Base-by-base conservation (phyloP, 1,140 invertebrate genomes). In the Apocrypta bakeri region DNA sequence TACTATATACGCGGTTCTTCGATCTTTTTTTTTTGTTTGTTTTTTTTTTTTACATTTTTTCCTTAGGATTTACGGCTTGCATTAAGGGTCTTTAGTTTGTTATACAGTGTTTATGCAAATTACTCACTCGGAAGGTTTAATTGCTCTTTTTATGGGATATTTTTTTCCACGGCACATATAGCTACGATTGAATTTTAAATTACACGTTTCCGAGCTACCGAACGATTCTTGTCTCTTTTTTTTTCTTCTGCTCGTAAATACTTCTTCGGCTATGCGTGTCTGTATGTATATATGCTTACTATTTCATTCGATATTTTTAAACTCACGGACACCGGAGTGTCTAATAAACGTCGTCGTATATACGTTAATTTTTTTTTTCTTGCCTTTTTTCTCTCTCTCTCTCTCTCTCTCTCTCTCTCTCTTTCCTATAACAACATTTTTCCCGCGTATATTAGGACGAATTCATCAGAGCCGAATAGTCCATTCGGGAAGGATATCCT, bases 391-490 rank as follows among this genome's bases (percentile, higher is more conserved):
- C n/a, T n/a, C n/a, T n/a, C n/a, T n/a, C n/a, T n/a, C n/a, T n/a
- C n/a, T n/a, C n/a, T n/a, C n/a, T n/a, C n/a, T n/a, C n/a, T n/a
- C n/a, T n/a, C n/a, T n/a, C n/a, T n/a, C n/a, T n/a, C n/a, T n/a
- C n/a, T n/a, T n/a, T n/a, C n/a, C n/a, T n/a, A 37, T 63, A 29
- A 79, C 42, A 79, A 79, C n/a, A 48, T 66, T 31, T 27, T 66
- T 14, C 27, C 9, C 14, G 25, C 25, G 64, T 8, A 63, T 31
- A 63, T 14, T n/a, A n/a, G n/a, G n/a, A n/a, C n/a, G n/a, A n/a
- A n/a, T n/a, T n/a, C n/a, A n/a, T n/a, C n/a, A n/a, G n/a, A n/a
- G n/a, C n/a, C n/a, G n/a, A n/a, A n/a, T n/a, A n/a, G 2, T 12
- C 9, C 11, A 2, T 14, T 11, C 40, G n/a, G 11, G 9, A 61